These are phyloP conservation scores for Zeugodacus cucurbitae DNA, from an alignment of 1,140 invertebrate species.

Conservation along the genomic window DNA sequence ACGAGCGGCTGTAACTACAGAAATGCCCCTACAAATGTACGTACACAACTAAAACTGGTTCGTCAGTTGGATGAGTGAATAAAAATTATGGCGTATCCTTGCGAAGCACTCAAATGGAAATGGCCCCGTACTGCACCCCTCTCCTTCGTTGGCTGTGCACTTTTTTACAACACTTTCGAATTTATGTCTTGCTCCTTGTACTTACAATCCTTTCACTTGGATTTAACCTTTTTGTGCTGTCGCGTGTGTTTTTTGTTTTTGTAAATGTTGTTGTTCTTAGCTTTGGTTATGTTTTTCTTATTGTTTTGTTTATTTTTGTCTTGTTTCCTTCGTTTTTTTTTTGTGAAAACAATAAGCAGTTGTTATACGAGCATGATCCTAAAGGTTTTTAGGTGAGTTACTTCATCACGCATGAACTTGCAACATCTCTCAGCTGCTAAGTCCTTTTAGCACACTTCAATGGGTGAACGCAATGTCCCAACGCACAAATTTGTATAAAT, in stretches of 20 bases:
- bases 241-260: neutral
- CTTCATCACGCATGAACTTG: neutral
- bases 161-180: neutral
- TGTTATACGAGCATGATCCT: neutral
- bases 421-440: neutral
- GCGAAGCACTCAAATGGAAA: slow-evolving; percentile 25
- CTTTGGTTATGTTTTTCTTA: neutral
- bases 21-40: neutral
- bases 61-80: slow-evolving; percentile 7
- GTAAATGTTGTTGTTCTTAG: neutral
- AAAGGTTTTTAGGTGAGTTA: neutral
- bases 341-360: neutral
- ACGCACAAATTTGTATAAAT: too few relatives aligned
- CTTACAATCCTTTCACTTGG: neutral
- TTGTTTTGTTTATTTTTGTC: neutral
- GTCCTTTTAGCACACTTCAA: neutral
- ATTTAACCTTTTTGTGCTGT: neutral
- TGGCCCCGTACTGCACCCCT: neutral
- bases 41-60: neutral
- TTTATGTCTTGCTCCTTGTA: neutral
- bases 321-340: neutral
- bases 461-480: too few relatives aligned
- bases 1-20: neutral
- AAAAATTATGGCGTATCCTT: neutral
- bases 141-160: neutral